Evolutionary conservation across 1,140 invertebrate species (phyloP).

Genomic region (Tachypleus tridentatus): DNA sequence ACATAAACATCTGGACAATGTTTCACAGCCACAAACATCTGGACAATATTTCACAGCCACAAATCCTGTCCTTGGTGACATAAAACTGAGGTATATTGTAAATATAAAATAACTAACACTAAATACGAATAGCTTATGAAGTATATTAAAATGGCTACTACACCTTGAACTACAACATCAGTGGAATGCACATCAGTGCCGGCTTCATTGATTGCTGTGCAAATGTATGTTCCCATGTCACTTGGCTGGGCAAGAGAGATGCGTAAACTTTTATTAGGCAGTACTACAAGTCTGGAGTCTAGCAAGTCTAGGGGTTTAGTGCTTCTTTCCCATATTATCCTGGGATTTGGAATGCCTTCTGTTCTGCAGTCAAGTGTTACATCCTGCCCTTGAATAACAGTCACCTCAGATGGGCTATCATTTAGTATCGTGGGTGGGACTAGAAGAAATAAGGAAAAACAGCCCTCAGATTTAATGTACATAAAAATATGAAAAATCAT

Average conservation of each 20-base stretch:
- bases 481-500: too few relatives aligned
- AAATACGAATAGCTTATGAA: too few relatives aligned
- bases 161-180: too few relatives aligned
- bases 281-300: constrained; percentile 6
- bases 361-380: constrained; percentile 37
- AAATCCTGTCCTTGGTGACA: too few relatives aligned
- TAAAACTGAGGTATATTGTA: too few relatives aligned
- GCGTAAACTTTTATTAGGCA: background rate
- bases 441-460: too few relatives aligned
- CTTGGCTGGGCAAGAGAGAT: background rate
- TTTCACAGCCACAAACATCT: too few relatives aligned
- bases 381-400: constrained; percentile 34
- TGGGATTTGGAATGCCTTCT: constrained; percentile 36
- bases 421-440: constrained; percentile 5
- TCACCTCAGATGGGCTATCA: constrained; percentile 11
- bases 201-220: constrained; percentile 31
- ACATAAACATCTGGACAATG: too few relatives aligned
- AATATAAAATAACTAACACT: too few relatives aligned
- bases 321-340: constrained; percentile 34
- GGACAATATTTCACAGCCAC: too few relatives aligned
- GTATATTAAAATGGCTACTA: too few relatives aligned
- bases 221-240: constrained; percentile 28
- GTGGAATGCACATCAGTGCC: background rate
- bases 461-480: too few relatives aligned
- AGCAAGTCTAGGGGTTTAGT: constrained; percentile 5